Percentiles rank a stretch among this genome's conserved stretches.
Evolutionary conservation across 2,113 vertebrate species (phyloP).

Genomic region (Mustela lutreola): DNA sequence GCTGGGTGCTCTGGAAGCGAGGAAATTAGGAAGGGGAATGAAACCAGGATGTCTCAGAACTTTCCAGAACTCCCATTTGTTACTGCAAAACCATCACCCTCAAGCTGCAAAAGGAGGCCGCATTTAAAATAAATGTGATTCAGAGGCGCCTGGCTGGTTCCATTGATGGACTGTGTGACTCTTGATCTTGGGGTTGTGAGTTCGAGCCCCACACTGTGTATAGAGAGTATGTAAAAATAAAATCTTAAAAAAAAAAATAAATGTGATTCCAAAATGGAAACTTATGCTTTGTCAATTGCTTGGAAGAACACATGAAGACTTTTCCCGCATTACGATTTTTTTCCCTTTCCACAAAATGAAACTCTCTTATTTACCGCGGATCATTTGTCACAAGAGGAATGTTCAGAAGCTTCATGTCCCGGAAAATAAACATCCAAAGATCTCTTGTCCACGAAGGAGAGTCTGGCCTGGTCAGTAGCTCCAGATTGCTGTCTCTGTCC

Average conservation of each 20-base stretch:
- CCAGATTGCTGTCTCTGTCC: conserved; percentile 94
- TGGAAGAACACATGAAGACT: fast-evolving
- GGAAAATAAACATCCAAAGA: conserved; percentile 96
- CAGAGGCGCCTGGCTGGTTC: not conserved
- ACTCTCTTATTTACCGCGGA: conserved; percentile 84
- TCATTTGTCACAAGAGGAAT: conserved; percentile 84
- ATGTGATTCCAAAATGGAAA: not conserved
- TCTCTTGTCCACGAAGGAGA: conserved; percentile 85
- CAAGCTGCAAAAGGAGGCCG: not conserved
- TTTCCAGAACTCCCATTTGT: not conserved
- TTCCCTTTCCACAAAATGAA: not conserved
- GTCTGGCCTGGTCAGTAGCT: conserved; percentile 88
- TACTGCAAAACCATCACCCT: no score
- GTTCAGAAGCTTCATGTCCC: conserved; percentile 90
- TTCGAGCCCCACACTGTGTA: not conserved
- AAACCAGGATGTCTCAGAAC: not conserved
- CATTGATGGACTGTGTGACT: not conserved
- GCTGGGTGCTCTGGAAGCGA: not conserved
- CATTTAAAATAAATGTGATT: not conserved
- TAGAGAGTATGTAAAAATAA: not conserved
- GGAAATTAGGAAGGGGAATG: fast-evolving
- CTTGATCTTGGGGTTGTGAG: not conserved
- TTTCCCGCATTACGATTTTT: fast-evolving
- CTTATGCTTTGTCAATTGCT: fast-evolving
- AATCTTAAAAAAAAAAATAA: not conserved